phyloP scores from a whole-genome alignment of 2,888 invertebrate species.

The Azorinus chamasolen region DNA sequence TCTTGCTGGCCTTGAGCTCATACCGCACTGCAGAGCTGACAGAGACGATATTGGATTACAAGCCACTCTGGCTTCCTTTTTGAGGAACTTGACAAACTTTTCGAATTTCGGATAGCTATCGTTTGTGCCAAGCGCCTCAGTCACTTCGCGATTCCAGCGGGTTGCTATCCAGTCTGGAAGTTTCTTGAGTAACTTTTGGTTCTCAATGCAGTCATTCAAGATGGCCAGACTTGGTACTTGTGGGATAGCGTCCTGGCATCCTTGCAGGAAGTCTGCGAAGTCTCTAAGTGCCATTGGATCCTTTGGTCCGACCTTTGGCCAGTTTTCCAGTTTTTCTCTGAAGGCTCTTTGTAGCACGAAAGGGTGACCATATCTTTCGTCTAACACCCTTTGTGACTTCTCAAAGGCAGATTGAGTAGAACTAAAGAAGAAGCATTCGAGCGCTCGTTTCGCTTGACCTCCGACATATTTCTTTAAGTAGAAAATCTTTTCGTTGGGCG shows the following conservation, averaged over 20 bases:
- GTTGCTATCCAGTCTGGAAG: slow-evolving; percentile 52
- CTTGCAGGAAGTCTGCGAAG: no score
- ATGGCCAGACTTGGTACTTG: slow-evolving; percentile 22
- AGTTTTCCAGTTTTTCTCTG: slow-evolving; percentile 51
- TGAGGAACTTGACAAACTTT: slow-evolving; percentile 47
- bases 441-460: slow-evolving; percentile 21
- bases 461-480: slow-evolving; percentile 34
- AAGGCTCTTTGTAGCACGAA: slow-evolving; percentile 58
- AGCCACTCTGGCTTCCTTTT: slow-evolving; percentile 55
- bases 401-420: slow-evolving; percentile 40
- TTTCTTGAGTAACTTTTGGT: slow-evolving; percentile 53
- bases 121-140: no score
- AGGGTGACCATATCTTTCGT: slow-evolving; percentile 56
- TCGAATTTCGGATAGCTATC: no score
- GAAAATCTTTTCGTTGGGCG: no score
- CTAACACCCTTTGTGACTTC: slow-evolving; percentile 44
- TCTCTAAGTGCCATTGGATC: no score
- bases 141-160: slow-evolving; percentile 43
- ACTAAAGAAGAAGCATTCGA: slow-evolving; percentile 40
- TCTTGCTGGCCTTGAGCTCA: not conserved
- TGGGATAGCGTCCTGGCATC: no score
- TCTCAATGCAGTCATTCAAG: slow-evolving; percentile 55
- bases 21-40: slow-evolving; percentile 8
- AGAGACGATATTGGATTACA: slow-evolving; percentile 58
- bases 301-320: slow-evolving; percentile 48